Base-by-base conservation (phyloP, 2,888 invertebrate genomes). In the Pollenia angustigena region DNA sequence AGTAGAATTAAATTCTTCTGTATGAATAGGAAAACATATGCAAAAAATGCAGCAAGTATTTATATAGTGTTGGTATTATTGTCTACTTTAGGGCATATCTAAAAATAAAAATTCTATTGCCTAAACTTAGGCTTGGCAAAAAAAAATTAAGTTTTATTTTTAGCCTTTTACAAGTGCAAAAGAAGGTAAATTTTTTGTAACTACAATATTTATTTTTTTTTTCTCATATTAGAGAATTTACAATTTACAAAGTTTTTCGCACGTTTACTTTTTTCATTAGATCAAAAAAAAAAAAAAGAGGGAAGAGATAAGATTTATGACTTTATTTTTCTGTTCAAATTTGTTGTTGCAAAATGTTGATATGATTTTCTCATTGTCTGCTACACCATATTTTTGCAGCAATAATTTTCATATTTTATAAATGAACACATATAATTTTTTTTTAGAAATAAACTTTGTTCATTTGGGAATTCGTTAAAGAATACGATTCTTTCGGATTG, bases 221-320 rank as follows among this genome's bases (percentile, higher is more conserved):
- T 23, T 1, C 2, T 32, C 0, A 32, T 32, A 32, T 32, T 6
- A 32, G 4, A 32, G 32, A 32, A 32, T 32, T n/a, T n/a, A n/a
- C n/a, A n/a, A n/a, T n/a, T n/a, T n/a, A 54, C 12, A 66, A 68
- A 72, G 11, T 76, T 81, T 80, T 69, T 76, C 64, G 68, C 81
- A 85, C 81, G 81, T 85, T 72, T 72, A 69, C 23, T 23, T 66
- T 40, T 50, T 32, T 12, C 18, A 66, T 52, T 12, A 16, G 11
- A 18, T 42, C 3, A 0, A 23, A n/a, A 18, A 1, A 32, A 32
- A 16, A 76, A 52, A n/a, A 8, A 7, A 12, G 16, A 54, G 12
- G 16, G 40, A 54, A 46, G n/a, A 11, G 16, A 32, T 32, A 62
- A 76, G 81, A 85, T 85, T 85, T 85, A 85, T 85, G 85, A 66